These are phyloP conservation scores for Chiloscyllium plagiosum DNA, from an alignment of 2,113 vertebrate genomes.

Conservation along the genomic window DNA sequence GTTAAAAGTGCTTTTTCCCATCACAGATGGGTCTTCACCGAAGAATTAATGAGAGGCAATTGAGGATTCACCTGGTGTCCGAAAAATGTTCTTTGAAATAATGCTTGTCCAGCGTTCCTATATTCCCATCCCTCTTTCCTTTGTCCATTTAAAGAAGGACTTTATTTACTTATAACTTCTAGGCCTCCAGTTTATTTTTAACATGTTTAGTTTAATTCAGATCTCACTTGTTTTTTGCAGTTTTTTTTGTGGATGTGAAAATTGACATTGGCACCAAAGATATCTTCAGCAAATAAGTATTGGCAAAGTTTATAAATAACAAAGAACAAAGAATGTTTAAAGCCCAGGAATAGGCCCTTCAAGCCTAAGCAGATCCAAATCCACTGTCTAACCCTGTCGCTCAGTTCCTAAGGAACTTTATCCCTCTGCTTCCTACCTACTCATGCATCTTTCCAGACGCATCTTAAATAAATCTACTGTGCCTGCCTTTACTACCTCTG, in stretches of 20 bases:
- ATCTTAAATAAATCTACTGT: too few relatives aligned
- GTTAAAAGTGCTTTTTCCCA: not conserved
- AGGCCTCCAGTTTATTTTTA: not conserved
- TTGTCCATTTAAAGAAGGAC: not conserved
- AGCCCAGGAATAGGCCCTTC: too few relatives aligned
- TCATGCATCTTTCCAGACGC: too few relatives aligned
- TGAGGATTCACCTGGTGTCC: not conserved
- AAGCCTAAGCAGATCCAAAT: too few relatives aligned
- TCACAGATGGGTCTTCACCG: not conserved
- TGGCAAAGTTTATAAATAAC: too few relatives aligned
- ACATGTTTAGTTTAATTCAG: not conserved
- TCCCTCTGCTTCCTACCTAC: too few relatives aligned
- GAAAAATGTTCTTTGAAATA: not conserved
- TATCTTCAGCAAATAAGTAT: not conserved
- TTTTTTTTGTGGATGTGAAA: not conserved
- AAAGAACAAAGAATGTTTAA: too few relatives aligned
- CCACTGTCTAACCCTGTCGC: too few relatives aligned
- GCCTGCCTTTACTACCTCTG: too few relatives aligned
- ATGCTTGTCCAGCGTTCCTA: not conserved
- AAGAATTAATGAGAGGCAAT: not conserved
- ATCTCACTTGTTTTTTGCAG: not conserved
- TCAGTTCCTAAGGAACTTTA: too few relatives aligned
- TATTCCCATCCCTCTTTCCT: not conserved
- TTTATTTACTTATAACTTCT: not conserved
- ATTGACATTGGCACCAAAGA: not conserved